Base-by-base conservation (phyloP, 2,888 invertebrate genomes). In the Rhyacophila evoluta region DNA sequence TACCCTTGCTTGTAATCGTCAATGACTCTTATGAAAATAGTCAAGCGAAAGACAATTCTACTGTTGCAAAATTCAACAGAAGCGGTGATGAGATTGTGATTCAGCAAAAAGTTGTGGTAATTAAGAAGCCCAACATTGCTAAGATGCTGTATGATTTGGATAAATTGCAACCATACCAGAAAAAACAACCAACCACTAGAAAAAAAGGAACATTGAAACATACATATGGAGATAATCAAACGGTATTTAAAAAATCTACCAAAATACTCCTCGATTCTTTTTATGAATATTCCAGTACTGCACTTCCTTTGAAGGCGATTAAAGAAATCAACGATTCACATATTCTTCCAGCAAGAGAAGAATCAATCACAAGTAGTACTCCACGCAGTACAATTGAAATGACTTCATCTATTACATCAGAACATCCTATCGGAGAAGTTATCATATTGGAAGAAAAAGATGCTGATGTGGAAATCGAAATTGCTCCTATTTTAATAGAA, bases 201-300 rank as follows among this genome's bases (percentile, higher is more conserved):
- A 85, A 89, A 76, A 90, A 90, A 83, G 89, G 90, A 1, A 90
- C 89, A 1, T 83, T 90, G 0, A 89, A 89, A 84, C 88, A 89
- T 36, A 90, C 89, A 0, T 90, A 90, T 79, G 89, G 89, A n/a
- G 88, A 89, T 75, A 82, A 79, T 78, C 81, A 79, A n/a, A 80
- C 80, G 39, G 75, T 80, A 41, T 29, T 79, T 19, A 81, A 80
- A 27, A 82, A 78, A 33, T 70, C 38, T 67, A 41, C 75, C 1
- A 79, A 78, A 81, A 29, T 70, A 11, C 10, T 81, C 2, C 74
- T 33, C 12, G 38, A 70, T 19, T n/a, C 25, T 10, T 55, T 55
- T 25, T 25, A 55, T 55, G 55, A 19, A 55, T 8, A 15, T 15
- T 15, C 25, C 6, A 67, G 37, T 25, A 70, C 36, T 75, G 15